Percentiles rank a stretch among this genome's conserved stretches.
These are phyloP conservation scores for Mesembrinibis cayennensis DNA, from an alignment of 2,113 vertebrate species.

Conservation along the genomic window DNA sequence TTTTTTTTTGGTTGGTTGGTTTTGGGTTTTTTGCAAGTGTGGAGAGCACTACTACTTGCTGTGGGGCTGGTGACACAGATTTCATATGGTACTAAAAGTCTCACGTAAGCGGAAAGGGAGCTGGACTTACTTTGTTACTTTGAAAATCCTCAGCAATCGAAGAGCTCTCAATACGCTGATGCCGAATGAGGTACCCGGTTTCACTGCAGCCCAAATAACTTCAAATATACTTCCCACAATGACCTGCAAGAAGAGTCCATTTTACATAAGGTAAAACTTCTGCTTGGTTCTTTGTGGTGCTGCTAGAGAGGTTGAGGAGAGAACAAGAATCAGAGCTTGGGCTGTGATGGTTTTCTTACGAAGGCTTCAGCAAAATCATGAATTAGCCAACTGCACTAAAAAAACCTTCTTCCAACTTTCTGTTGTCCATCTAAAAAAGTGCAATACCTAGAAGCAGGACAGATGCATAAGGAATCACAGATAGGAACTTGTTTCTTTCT, in stretches of 20 bases:
- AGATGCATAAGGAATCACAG: accelerated
- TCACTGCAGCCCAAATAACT: conserved; percentile 94
- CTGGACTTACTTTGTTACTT: conserved; percentile 92
- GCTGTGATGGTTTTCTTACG: neutral
- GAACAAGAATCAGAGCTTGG: neutral
- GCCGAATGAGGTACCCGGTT: conserved; percentile 92
- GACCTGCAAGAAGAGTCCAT: conserved; percentile 74
- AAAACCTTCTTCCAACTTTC: neutral
- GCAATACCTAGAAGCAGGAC: neutral
- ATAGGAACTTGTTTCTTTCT: neutral
- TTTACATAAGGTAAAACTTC: neutral
- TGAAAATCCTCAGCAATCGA: conserved; percentile 92
- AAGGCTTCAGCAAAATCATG: neutral
- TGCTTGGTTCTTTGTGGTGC: neutral
- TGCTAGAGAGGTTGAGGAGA: neutral
- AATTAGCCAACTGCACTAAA: neutral
- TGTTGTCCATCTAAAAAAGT: neutral
- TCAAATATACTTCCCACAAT: conserved; percentile 97
- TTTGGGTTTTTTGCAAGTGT: accelerated
- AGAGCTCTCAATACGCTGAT: conserved; percentile 93
- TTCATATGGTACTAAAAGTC: accelerated
- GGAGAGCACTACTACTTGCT: neutral
- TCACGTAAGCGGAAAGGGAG: accelerated
- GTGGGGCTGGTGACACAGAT: neutral
- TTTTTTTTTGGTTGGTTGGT: neutral